These are phyloP conservation scores for Ardeotis arabs DNA, from an alignment of 2,113 vertebrate genomes.

Conservation along the genomic window DNA sequence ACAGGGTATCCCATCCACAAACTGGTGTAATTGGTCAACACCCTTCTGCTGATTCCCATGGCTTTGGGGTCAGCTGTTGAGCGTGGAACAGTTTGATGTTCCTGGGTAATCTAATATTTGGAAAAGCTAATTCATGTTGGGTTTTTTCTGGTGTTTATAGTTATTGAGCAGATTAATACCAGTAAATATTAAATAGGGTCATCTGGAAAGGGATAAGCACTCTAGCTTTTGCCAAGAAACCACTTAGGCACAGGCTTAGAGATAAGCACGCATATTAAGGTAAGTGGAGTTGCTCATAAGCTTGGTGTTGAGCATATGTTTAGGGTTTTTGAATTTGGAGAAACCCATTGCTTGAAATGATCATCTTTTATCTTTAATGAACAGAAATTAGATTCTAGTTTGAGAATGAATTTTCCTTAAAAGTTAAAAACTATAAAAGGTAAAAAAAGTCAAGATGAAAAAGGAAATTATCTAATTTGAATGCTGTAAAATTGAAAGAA, in stretches of 20 bases:
- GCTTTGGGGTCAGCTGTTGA: not conserved
- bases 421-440: not conserved
- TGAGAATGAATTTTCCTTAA: not conserved
- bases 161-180: not conserved
- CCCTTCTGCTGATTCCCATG: not conserved
- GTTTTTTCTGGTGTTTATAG: not conserved
- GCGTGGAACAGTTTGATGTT: not conserved
- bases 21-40: not conserved
- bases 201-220: not conserved
- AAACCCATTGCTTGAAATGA: not conserved
- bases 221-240: constrained; percentile 34
- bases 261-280: not conserved
- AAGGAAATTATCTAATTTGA: not conserved
- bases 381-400: not conserved
- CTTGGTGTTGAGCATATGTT: not conserved
- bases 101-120: not conserved
- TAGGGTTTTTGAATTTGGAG: not conserved
- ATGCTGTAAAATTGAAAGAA: not conserved
- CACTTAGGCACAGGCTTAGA: constrained; percentile 33
- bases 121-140: not conserved
- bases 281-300: not conserved
- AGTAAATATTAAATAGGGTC: constrained; percentile 34
- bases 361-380: not conserved
- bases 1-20: not conserved
- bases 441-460: not conserved